These are phyloP conservation scores for Panthera tigris DNA, from an alignment of 2,113 vertebrate species.

Conservation along the genomic window DNA sequence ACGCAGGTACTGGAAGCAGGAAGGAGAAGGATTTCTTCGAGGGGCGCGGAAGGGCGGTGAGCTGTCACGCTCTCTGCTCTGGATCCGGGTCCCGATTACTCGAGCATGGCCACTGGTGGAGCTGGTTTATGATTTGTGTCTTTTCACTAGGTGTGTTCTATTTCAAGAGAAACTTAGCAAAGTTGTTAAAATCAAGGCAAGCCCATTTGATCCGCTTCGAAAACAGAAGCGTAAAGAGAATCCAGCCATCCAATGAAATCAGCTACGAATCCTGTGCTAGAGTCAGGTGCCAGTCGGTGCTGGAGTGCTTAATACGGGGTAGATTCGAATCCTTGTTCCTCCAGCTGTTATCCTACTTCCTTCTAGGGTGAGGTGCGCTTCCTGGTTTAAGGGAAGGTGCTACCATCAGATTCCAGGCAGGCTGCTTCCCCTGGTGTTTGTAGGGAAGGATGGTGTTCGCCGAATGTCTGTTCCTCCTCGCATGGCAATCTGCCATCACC, in stretches of 20 bases:
- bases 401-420: neutral
- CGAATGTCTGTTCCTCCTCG: neutral
- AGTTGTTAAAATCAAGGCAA: neutral
- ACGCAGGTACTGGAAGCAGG: accelerated
- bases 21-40: accelerated
- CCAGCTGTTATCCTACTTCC: neutral
- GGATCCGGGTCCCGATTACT: accelerated
- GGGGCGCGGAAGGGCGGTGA: accelerated
- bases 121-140: too few relatives aligned
- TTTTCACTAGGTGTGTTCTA: neutral
- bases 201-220: neutral
- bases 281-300: neutral
- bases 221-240: neutral
- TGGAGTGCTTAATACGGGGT: neutral
- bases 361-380: neutral
- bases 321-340: neutral
- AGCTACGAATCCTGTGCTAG: neutral
- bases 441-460: neutral
- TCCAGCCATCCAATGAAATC: neutral
- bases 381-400: neutral
- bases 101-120: accelerated
- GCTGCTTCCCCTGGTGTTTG: accelerated
- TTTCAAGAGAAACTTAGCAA: neutral
- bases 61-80: accelerated
- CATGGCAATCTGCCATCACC: accelerated